phyloP scores from a whole-genome alignment of 2,113 vertebrate genomes.

The Dendrocopos noguchii region DNA sequence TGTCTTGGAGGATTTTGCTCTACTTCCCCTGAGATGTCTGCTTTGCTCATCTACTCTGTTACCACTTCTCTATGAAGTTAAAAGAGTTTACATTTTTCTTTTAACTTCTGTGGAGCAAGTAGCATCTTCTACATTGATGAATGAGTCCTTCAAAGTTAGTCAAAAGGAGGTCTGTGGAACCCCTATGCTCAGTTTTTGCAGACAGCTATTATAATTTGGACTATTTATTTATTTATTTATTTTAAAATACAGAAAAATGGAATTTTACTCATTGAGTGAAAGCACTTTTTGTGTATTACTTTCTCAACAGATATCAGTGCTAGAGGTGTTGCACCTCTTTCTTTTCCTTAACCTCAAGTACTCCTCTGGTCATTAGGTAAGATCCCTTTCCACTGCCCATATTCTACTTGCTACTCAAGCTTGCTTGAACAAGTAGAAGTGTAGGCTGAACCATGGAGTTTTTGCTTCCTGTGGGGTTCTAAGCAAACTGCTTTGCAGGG shows the following conservation, averaged over 20 bases:
- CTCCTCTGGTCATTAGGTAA: neutral
- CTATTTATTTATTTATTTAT: neutral
- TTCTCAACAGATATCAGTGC: neutral
- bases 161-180: neutral
- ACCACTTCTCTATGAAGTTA: neutral
- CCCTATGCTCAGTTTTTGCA: neutral
- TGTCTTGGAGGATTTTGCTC: neutral
- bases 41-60: neutral
- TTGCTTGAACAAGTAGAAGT: neutral
- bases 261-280: neutral
- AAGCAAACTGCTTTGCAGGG: neutral
- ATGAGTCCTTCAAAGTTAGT: neutral
- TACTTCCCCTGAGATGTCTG: neutral
- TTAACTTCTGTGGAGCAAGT: neutral
- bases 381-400: neutral
- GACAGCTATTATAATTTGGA: neutral
- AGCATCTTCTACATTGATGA: neutral
- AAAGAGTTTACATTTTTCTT: neutral
- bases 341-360: neutral
- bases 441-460: neutral
- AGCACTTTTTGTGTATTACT: neutral
- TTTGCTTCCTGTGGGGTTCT: neutral
- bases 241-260: neutral
- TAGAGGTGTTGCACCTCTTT: neutral
- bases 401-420: neutral